These are phyloP conservation scores for Drosophila nr. medialis DNA, from an alignment of 2,888 invertebrate genomes.

Conservation along the genomic window DNA sequence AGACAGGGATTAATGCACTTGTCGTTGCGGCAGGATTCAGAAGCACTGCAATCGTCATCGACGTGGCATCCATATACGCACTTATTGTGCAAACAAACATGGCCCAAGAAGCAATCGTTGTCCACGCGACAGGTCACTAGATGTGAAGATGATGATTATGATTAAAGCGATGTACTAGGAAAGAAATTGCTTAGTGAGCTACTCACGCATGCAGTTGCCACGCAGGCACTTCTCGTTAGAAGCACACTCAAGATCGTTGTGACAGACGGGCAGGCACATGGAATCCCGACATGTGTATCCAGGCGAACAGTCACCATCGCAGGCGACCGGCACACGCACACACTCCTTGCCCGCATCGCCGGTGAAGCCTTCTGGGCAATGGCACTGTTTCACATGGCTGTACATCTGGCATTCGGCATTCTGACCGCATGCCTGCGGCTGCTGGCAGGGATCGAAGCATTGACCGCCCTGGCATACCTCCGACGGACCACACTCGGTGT, in stretches of 20 bases:
- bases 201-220: slow-evolving; percentile 92
- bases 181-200: neutral
- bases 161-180: neutral
- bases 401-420: slow-evolving; percentile 91
- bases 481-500: slow-evolving; percentile 91
- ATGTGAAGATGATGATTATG: neutral
- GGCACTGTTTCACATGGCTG: slow-evolving; percentile 91
- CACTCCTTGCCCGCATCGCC: slow-evolving; percentile 94
- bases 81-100: slow-evolving; percentile 94
- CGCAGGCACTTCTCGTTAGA: slow-evolving; percentile 94
- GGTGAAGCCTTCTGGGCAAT: slow-evolving; percentile 93
- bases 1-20: slow-evolving; percentile 92
- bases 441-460: slow-evolving; percentile 92
- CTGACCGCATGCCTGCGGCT: slow-evolving; percentile 92
- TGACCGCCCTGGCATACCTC: slow-evolving; percentile 93
- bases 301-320: slow-evolving; percentile 90
- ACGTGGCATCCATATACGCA: slow-evolving; percentile 94
- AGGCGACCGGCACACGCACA: slow-evolving; percentile 93
- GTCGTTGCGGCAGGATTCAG: slow-evolving; percentile 92
- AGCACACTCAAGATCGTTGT: slow-evolving; percentile 92
- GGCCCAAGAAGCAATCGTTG: slow-evolving; percentile 96
- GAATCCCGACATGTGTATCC: slow-evolving; percentile 91
- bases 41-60: slow-evolving; percentile 94
- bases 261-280: slow-evolving; percentile 92
- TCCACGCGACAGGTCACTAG: slow-evolving; percentile 94